These are phyloP conservation scores for Ischnus inquisitorius DNA, from an alignment of 2,888 invertebrate species.

Conservation along the genomic window DNA sequence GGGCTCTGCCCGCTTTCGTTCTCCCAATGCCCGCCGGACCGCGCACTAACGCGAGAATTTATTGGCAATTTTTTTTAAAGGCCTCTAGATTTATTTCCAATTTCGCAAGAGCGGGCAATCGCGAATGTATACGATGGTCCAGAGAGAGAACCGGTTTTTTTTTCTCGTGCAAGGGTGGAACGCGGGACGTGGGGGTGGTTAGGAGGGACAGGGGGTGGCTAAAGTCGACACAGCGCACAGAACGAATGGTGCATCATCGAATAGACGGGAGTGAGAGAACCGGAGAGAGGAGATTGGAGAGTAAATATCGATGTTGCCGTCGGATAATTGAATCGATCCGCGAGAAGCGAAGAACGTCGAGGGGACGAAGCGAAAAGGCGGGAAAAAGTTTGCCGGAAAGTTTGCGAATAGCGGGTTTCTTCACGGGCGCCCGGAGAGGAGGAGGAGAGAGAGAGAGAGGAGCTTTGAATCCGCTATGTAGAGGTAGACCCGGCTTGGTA, in stretches of 20 bases:
- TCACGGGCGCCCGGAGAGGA: not conserved
- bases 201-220: not conserved
- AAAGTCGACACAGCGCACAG: not conserved
- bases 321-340: slow-evolving; percentile 74
- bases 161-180: slow-evolving; percentile 13
- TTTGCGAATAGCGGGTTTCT: slow-evolving; percentile 36
- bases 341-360: slow-evolving; percentile 42
- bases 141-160: slow-evolving; percentile 32
- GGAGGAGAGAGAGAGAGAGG: not conserved
- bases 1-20: slow-evolving; percentile 31
- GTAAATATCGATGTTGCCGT: slow-evolving; percentile 66
- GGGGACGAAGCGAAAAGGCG: slow-evolving; percentile 12
- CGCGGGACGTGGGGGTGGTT: too few relatives aligned
- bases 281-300: slow-evolving; percentile 6
- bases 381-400: slow-evolving; percentile 58
- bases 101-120: slow-evolving; percentile 71
- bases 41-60: slow-evolving; percentile 82
- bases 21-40: slow-evolving; percentile 78
- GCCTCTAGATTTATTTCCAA: slow-evolving; percentile 83
- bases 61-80: slow-evolving; percentile 84
- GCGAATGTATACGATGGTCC: slow-evolving; percentile 17
- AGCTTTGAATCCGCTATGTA: slow-evolving; percentile 20
- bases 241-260: slow-evolving; percentile 42
- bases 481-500: slow-evolving; percentile 12
- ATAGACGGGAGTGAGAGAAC: slow-evolving; percentile 16